These are phyloP conservation scores for Colistium nudipinnis DNA, from an alignment of 2,113 vertebrate species.

Conservation along the genomic window DNA sequence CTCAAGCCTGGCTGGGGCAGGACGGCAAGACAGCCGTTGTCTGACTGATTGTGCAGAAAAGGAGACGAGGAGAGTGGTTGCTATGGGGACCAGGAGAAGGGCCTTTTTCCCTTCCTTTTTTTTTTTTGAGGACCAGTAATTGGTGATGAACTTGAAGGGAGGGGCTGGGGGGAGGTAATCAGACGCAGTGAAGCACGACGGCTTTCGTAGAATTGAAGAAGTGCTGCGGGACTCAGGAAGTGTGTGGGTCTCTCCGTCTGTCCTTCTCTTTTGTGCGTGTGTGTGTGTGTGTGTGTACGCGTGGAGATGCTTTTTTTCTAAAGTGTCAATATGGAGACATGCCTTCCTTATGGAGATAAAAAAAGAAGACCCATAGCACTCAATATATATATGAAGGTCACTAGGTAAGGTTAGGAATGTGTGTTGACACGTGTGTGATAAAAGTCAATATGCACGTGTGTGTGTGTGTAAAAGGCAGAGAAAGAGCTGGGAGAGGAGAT, in stretches of 20 bases:
- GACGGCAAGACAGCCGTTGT: constrained; percentile 36
- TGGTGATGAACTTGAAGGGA: constrained; percentile 66
- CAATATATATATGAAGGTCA: background rate
- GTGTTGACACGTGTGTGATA: background rate
- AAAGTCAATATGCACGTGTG: too few species aligned
- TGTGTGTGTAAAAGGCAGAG: background rate
- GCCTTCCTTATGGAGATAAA: too few species aligned
- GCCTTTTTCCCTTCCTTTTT: constrained; percentile 21
- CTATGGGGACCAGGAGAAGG: constrained; percentile 62
- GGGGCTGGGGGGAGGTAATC: constrained; percentile 41
- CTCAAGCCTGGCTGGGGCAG: constrained; percentile 30
- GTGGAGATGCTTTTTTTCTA: too few species aligned
- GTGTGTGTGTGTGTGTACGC: background rate
- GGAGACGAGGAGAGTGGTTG: constrained; percentile 60
- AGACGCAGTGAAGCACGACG: constrained; percentile 28
- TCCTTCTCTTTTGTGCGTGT: background rate
- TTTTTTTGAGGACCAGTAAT: constrained; percentile 66
- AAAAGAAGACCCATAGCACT: too few species aligned
- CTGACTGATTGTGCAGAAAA: constrained; percentile 64
- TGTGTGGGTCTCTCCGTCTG: constrained; percentile 7
- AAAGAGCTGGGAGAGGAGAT: background rate
- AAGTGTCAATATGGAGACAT: background rate
- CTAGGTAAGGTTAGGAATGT: constrained; percentile 2
- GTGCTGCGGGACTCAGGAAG: constrained; percentile 41
- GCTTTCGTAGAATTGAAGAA: constrained; percentile 26